Conservation (phyloP, 1,140 invertebrate species). For the Octopus bimaculoides region DNA sequence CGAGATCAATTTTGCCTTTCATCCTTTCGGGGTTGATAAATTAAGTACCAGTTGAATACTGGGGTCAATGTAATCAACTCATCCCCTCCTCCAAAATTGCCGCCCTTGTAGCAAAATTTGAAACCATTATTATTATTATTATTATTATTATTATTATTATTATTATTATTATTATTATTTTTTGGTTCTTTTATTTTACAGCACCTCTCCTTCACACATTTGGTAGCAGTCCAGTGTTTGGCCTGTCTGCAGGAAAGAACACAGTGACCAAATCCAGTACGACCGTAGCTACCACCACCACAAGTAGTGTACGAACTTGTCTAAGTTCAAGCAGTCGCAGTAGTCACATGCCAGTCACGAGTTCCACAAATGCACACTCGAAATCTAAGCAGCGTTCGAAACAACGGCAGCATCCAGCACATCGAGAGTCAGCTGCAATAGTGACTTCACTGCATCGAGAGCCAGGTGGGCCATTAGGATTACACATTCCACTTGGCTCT, state of each 20-base stretch:
- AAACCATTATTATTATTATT: no score
- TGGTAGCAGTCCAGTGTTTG: not conserved
- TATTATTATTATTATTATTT: not conserved
- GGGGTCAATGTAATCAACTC: no score
- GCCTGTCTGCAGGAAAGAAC: not conserved
- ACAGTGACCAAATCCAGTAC: conserved; percentile 8
- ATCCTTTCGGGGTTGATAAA: no score
- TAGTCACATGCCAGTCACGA: conserved; percentile 22
- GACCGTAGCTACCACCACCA: conserved; percentile 24
- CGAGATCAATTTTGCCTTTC: no score
- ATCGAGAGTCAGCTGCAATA: no score
- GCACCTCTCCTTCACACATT: not conserved
- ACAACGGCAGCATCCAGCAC: conserved; percentile 12
- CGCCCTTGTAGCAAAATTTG: no score
- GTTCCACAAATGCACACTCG: conserved; percentile 19
- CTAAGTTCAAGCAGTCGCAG: conserved; percentile 15
- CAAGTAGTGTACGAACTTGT: conserved; percentile 19
- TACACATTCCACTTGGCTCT: no score
- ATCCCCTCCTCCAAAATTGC: no score
- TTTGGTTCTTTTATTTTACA: not conserved
- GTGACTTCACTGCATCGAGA: no score
- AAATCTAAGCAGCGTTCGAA: conserved; percentile 12
- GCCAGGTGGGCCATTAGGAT: no score
- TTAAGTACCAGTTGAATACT: no score
- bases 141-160: no score